Base-by-base conservation (phyloP, 1,140 invertebrate genomes). In the Ridgeia piscesae region DNA sequence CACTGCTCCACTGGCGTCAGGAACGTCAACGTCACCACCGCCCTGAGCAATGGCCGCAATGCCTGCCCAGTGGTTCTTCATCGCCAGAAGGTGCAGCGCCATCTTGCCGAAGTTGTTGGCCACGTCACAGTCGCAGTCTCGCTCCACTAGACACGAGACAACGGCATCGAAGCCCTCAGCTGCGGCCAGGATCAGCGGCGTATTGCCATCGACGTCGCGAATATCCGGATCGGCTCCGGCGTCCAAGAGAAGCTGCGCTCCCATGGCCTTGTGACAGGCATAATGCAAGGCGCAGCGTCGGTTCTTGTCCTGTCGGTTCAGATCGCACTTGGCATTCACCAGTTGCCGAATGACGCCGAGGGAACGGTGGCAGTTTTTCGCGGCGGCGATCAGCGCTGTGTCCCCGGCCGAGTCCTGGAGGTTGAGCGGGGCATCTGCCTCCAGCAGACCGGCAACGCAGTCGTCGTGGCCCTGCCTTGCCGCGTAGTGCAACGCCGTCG, bases 271-370 rank as follows among this genome's bases (percentile, higher is more conserved):
- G 35, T 94, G 94, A 34, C 93, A 92, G 35, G 94, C 94, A 89
- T 95, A 95, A 91, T 95, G 95, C 9, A 95, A 92, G 21, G 95
- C 95, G n/a, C 94, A 94, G 17, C 93, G 92, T 0, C 94, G 95
- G n/a, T 94, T 89, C 1, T 93, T 91, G 91, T 95, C 94, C 34
- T 92, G 91, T 14, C 89, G 33, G 92, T 95, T 93, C 21, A 95
- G 91, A 50, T 94, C 91, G 92, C 94, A 94, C 14, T 92, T 92
- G 8, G 91, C 89, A 31, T 93, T 92, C 11, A 95, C 42, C 33
- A 95, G 92, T 17, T 92, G 88, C 89, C 94, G 88, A 21, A 94
- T 93, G 0, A 91, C 93, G 0, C 91, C 91, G 91, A 94, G 27
- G 93, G 93, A 91, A 93, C 94, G 35, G 93, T 92, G 48, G 42